Percentiles rank a stretch among this genome's conserved stretches.
Conservation (phyloP, 2,797 vertebrate species). For the Scleropages formosus region DNA sequence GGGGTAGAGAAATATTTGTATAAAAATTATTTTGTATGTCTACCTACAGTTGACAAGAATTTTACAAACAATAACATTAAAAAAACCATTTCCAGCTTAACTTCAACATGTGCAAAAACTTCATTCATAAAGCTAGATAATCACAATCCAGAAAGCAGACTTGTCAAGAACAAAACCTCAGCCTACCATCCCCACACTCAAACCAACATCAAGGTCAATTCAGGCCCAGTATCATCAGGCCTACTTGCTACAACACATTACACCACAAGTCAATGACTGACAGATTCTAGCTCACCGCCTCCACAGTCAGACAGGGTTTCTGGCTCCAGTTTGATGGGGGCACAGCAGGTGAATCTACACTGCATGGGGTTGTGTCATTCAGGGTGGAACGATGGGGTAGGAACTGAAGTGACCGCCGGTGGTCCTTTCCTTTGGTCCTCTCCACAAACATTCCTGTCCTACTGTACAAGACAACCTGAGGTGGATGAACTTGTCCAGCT, state of each 20-base stretch:
- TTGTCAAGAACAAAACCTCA: no score
- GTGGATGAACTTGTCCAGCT: background rate
- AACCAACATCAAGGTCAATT: no score
- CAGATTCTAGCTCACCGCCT: constrained; percentile 60
- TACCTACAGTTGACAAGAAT: background rate
- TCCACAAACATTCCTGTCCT: constrained; percentile 49
- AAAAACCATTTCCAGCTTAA: background rate
- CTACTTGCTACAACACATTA: no score
- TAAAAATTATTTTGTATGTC: background rate
- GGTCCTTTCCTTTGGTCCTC: constrained; percentile 54
- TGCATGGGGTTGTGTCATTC: constrained; percentile 37
- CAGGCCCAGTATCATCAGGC: no score
- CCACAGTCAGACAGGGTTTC: constrained; percentile 70
- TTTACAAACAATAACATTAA: background rate
- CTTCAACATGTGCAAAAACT: no score
- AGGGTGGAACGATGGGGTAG: constrained; percentile 56
- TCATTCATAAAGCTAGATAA: no score
- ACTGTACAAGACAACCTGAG: constrained; percentile 37
- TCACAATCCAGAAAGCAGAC: no score
- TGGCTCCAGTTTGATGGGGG: constrained; percentile 56
- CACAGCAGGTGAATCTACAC: constrained; percentile 44
- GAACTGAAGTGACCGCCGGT: constrained; percentile 62
- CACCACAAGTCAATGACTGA: constrained; percentile 7
- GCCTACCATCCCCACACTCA: no score
- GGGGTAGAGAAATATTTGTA: constrained; percentile 18